Evolutionary conservation across 2,888 invertebrate species (phyloP), one percentile per base, ranked within the genome.

Genomic region (Unio delphinus): DNA sequence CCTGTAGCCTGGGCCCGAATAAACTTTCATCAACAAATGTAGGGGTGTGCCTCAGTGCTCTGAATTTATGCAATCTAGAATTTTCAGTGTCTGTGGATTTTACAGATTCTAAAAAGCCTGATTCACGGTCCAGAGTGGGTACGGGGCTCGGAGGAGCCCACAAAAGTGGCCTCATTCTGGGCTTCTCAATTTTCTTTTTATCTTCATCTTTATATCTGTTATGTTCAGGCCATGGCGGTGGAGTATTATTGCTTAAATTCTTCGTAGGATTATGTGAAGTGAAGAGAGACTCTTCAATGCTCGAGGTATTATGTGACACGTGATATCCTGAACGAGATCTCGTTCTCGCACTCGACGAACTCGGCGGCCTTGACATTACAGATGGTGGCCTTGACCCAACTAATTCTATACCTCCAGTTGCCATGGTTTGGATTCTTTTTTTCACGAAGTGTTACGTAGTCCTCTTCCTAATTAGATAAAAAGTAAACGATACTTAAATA

Each of bases 1-100:
- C 83, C 26, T 76, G 65, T 60, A 84, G 68, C 20, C 67, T 72
- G 6, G 76, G 71, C 8, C 87, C 87, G 79, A 87, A 87, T 26
- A 87, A 72, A 15, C 78, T 75, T 64, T 87, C 87, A 69, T 87
- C 87, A 66, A 84, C 81, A 72, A 83, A 87, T 1, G 84, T 79
- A 3, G 83, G 82, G 17, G 78, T 85, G 70, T 86, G 81, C 68
- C 81, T 85, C 34, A 79, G 64, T 7, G 73, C 82, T 55, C 79
- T 73, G 62, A 80, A 83, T 59, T 80, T 81, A 55, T 76, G 74
- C 57, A 75, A 59, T 64, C 68, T 73, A 45, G 11, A 45, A 45
- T 45, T 45, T 17, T 76, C 73, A 4, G 58, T 57, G 45, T 75
- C 75, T 20, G 64, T 20, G 15, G 61, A 55, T 30, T 72, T 67